These are phyloP conservation scores for Tringa solitaria DNA, from an alignment of 2,113 vertebrate species.

Conservation along the genomic window DNA sequence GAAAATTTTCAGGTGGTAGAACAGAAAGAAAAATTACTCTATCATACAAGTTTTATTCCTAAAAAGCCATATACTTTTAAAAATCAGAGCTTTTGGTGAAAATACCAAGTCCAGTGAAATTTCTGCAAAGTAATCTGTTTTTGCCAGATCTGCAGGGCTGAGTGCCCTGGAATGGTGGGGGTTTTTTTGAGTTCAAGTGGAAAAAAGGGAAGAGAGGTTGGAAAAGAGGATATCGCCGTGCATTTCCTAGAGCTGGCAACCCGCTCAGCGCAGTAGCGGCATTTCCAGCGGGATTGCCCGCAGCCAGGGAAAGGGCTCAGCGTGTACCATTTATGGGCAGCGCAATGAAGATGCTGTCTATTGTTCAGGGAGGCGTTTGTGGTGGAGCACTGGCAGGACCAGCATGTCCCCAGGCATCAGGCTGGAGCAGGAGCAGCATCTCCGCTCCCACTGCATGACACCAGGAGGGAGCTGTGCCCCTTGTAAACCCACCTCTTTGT, in stretches of 20 bases:
- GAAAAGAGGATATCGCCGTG: background rate
- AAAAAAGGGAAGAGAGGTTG: background rate
- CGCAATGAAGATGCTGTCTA: background rate
- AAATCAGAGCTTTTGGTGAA: background rate
- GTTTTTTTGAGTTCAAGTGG: background rate
- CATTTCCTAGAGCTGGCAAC: background rate
- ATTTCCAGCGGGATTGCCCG: background rate
- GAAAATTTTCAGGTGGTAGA: background rate
- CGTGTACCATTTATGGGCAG: fast-evolving
- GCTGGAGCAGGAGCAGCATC: background rate
- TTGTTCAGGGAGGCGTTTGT: background rate
- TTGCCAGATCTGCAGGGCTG: background rate
- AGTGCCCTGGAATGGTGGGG: no score
- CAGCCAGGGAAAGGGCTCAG: background rate
- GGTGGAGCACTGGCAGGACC: background rate
- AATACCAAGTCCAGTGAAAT: background rate
- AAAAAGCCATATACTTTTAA: background rate
- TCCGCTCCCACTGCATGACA: background rate
- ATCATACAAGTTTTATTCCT: background rate
- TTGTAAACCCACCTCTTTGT: fast-evolving
- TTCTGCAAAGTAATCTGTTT: background rate
- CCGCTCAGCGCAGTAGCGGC: fast-evolving
- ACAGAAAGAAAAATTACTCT: background rate
- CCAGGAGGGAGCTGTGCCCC: background rate
- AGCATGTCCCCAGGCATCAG: background rate